These are phyloP conservation scores for Myiotriccus ornatus DNA, from an alignment of 2,797 vertebrate genomes.

Conservation along the genomic window DNA sequence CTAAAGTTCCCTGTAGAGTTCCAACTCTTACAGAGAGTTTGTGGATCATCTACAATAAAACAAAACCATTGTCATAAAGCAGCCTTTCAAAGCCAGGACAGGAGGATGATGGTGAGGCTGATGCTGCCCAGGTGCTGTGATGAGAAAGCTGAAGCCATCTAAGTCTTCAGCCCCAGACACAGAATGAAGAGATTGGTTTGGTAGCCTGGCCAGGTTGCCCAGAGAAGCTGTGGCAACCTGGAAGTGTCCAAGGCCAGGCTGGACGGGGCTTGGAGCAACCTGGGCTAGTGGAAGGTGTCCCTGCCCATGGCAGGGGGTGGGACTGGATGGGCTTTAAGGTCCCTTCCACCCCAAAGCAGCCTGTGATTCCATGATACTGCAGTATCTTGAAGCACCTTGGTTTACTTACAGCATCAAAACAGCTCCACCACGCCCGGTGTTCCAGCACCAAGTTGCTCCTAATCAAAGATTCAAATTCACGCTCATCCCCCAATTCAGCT, in stretches of 20 bases:
- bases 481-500: neutral
- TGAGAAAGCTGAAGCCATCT: neutral
- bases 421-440: neutral
- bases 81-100: neutral
- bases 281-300: neutral
- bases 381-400: neutral
- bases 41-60: neutral
- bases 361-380: neutral
- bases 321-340: neutral
- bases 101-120: accelerated
- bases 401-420: neutral
- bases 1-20: neutral
- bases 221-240: neutral
- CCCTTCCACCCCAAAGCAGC: neutral
- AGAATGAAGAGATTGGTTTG: neutral
- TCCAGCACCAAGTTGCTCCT: neutral
- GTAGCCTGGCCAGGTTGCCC: neutral
- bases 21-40: neutral
- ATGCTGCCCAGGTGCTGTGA: neutral
- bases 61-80: neutral
- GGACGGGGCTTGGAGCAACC: accelerated
- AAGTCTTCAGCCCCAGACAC: neutral
- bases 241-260: neutral
- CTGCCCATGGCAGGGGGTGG: neutral
- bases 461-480: neutral